Evolutionary conservation across 2,113 vertebrate species (phyloP).

Genomic region (Polypterus senegalus): DNA sequence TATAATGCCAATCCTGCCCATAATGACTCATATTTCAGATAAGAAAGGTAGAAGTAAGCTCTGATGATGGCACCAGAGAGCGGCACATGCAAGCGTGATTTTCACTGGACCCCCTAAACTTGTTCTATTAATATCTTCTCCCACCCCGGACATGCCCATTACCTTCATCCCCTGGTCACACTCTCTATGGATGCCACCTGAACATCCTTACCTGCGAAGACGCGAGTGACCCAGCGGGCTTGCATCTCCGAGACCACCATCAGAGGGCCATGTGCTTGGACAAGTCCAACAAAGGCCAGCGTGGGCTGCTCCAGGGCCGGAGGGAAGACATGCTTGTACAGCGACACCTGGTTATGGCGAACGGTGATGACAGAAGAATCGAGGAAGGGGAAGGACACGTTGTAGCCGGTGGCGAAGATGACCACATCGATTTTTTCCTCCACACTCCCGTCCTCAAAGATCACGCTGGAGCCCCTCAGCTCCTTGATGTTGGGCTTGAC

Average conservation of each 20-base stretch:
- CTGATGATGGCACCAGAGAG: too few relatives aligned
- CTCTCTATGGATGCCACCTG: too few relatives aligned
- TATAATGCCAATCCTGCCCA: too few relatives aligned
- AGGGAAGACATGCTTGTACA: conserved; percentile 70
- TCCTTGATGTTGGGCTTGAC: conserved; percentile 60
- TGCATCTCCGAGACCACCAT: conserved; percentile 76
- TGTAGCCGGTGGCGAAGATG: conserved; percentile 81
- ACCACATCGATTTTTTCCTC: conserved; percentile 56
- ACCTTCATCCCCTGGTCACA: too few relatives aligned
- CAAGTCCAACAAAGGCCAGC: conserved; percentile 62
- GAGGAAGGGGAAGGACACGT: conserved; percentile 62
- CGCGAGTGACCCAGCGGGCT: conserved; percentile 63
- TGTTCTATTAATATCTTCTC: too few relatives aligned
- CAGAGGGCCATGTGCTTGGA: conserved; percentile 60
- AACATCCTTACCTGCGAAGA: conserved; percentile 64
- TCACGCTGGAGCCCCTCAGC: conserved; percentile 52
- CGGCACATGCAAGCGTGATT: too few relatives aligned
- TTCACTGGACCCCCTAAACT: too few relatives aligned
- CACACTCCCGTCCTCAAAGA: conserved; percentile 67
- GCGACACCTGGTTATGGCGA: conserved; percentile 39
- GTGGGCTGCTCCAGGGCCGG: conserved; percentile 60
- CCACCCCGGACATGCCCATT: too few relatives aligned
- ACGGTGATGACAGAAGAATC: conserved; percentile 40
- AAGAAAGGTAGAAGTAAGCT: too few relatives aligned
- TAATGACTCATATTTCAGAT: too few relatives aligned